Evolutionary conservation across 2,888 invertebrate species (phyloP), one percentile per base, ranked within the genome.

Genomic region (Rotaria magnacalcarata): DNA sequence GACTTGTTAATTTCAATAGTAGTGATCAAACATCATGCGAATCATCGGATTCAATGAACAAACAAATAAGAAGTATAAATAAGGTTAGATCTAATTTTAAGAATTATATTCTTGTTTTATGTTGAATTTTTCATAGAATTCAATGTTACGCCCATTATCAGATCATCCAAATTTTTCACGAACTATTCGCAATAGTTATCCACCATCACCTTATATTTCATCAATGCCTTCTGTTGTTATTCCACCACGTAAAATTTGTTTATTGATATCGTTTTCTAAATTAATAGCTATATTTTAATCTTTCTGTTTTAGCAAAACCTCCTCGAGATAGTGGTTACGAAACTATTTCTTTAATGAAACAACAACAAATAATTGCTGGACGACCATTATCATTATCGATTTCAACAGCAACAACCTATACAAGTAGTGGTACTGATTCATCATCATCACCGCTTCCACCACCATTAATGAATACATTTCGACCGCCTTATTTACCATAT

Each of bases 381-480:
- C 67, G 67, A 67, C 67, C 67, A 19, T 67, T 67, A 41, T 67
- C 67, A 34, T 67, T 67, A 67, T 67, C 67, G 34, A 67, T 67
- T 34, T 67, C 67, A 34, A 67, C 67, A 34, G 67, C 67, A 67
- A 67, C 67, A 34, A 67, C 67, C 34, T 67, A 67, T 67, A 67
- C 67, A 67, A 67, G 67, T 67, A 67, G 67, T 43, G 80, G 47
- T n/a, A 47, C 80, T 14, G 80, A 80, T 80, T 80, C 80, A 47
- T 80, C 80, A n/a, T 80, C 80, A n/a, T 47, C 80, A 24, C 47
- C 80, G 10, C 80, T 47, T 47, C 80, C 43, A 80, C 80, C 43
- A 47, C 80, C 80, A 47, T 47, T n/a, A n/a, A 80, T 80, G 80
- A 43, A 80, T n/a, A 80, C 80, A n/a, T 80, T 80, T 80, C 80